Conservation (phyloP, 2,888 invertebrate species). For the Cheilosia grossa region DNA sequence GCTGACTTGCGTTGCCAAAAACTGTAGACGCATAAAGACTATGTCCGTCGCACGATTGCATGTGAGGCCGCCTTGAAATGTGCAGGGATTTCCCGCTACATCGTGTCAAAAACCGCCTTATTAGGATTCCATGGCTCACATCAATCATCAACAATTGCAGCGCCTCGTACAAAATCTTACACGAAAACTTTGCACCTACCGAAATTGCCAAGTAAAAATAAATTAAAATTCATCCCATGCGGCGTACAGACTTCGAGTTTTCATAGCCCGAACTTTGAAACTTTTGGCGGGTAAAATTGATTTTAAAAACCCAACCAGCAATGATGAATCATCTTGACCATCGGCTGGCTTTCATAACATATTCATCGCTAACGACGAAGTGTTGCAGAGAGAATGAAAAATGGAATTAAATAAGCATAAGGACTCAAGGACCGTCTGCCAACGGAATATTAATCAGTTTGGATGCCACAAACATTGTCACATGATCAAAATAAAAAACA, state of each 20-base stretch:
- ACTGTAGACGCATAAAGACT: neutral
- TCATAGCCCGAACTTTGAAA: neutral
- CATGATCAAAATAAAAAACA: neutral
- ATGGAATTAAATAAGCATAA: neutral
- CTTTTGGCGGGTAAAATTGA: constrained; percentile 34
- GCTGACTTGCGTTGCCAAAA: neutral
- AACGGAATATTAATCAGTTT: constrained; percentile 8
- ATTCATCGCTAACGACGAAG: neutral
- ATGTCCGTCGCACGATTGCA: neutral
- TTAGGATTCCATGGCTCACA: constrained; percentile 16
- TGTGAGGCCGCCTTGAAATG: neutral
- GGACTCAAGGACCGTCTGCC: constrained; percentile 1
- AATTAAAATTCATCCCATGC: constrained; percentile 43
- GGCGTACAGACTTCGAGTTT: constrained; percentile 3
- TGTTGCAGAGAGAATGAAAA: neutral
- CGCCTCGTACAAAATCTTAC: constrained; percentile 7
- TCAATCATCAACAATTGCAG: constrained; percentile 8
- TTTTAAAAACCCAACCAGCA: constrained; percentile 39
- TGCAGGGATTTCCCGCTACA: neutral
- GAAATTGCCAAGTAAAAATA: neutral
- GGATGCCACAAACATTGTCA: neutral
- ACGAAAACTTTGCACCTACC: neutral
- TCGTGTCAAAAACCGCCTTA: constrained; percentile 1
- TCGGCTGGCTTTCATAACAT: neutral
- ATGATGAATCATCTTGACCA: constrained; percentile 36